These are phyloP conservation scores for Enteromius trimaculatus DNA, from an alignment of 2,797 vertebrate genomes.

Conservation along the genomic window DNA sequence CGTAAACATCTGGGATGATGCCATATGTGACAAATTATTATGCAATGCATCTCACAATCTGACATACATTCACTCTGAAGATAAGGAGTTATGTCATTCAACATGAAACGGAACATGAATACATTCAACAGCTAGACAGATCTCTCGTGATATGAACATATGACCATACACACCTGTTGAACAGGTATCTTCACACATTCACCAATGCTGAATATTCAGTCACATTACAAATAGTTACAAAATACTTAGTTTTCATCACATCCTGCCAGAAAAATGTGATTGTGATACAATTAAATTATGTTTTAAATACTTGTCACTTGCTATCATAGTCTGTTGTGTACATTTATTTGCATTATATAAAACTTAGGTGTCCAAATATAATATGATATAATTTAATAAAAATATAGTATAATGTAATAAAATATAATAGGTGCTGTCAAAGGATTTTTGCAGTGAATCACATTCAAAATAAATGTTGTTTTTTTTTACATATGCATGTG, in stretches of 20 bases:
- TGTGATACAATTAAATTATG: neutral
- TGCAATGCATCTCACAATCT: conserved; percentile 33
- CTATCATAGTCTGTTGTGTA: neutral
- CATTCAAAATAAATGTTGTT: too few relatives aligned
- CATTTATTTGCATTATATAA: neutral
- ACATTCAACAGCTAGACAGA: neutral
- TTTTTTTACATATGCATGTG: too few relatives aligned
- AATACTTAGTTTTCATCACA: neutral
- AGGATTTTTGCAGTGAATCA: too few relatives aligned
- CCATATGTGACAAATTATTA: conserved; percentile 45
- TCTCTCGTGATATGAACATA: neutral
- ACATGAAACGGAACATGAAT: conserved; percentile 20
- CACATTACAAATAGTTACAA: neutral
- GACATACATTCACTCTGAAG: conserved; percentile 21
- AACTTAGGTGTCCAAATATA: neutral
- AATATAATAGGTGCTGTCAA: neutral
- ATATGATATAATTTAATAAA: neutral
- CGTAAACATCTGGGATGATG: conserved; percentile 39
- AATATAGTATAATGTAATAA: neutral
- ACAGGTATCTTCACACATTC: neutral
- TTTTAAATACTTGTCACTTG: neutral
- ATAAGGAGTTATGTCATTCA: conserved; percentile 19
- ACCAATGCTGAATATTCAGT: neutral
- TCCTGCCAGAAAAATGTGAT: neutral
- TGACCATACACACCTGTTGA: neutral